These are phyloP conservation scores for Lophotriccus pileatus DNA, from an alignment of 2,797 vertebrate species.

Conservation along the genomic window DNA sequence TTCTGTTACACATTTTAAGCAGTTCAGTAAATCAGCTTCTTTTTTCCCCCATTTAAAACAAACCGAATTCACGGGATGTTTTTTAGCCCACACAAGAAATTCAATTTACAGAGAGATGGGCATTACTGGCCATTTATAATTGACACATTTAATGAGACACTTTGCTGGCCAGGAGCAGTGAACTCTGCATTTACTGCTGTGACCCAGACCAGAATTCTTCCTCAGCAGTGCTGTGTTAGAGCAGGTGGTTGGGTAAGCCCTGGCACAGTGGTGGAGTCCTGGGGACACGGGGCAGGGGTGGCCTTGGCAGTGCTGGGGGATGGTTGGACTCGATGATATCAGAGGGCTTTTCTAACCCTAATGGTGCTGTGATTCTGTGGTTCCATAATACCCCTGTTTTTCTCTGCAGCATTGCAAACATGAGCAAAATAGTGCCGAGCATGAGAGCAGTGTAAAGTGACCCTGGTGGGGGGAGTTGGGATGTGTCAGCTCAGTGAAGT, in stretches of 20 bases:
- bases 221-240: rapidly evolving
- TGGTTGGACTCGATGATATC: background rate
- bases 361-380: background rate
- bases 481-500: background rate
- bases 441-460: background rate
- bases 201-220: background rate
- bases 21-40: background rate
- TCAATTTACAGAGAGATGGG: background rate
- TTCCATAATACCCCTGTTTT: background rate
- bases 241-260: background rate
- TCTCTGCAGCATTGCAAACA: background rate
- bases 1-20: background rate
- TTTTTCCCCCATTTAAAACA: background rate
- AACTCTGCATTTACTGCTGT: background rate
- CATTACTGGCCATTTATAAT: rapidly evolving
- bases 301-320: background rate
- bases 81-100: background rate
- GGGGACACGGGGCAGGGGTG: background rate
- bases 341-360: background rate
- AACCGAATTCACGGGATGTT: background rate
- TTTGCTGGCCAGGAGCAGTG: background rate
- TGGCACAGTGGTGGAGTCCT: background rate
- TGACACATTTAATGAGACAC: background rate
- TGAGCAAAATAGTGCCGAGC: background rate
- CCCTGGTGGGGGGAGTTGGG: background rate